phyloP scores from a whole-genome alignment of 2,888 invertebrate species.

The Torymus auratus region DNA sequence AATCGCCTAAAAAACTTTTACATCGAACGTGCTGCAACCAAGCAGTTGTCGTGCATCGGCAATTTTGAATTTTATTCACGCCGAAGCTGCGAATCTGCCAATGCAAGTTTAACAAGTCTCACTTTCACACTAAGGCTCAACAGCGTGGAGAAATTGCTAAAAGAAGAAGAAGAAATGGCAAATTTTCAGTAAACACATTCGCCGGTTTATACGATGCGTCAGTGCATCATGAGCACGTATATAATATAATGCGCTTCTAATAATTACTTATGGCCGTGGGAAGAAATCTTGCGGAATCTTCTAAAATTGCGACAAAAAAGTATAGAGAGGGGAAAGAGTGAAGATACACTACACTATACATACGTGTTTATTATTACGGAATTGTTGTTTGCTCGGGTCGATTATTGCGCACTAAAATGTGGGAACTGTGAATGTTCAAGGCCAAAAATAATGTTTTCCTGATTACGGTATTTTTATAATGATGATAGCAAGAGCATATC shows the following conservation, averaged over 20 bases:
- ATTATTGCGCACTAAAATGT: neutral
- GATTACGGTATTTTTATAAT: too few relatives aligned
- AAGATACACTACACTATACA: too few relatives aligned
- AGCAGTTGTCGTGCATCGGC: too few relatives aligned
- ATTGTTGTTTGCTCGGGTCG: neutral
- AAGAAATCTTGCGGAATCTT: slow-evolving; percentile 2
- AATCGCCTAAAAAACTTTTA: too few relatives aligned
- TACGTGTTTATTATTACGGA: neutral
- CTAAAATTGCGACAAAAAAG: neutral
- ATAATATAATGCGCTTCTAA: neutral
- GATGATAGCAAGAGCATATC: too few relatives aligned
- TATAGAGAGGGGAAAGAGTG: neutral
- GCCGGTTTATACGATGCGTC: neutral
- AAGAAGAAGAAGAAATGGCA: neutral
- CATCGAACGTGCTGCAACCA: too few relatives aligned
- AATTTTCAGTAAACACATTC: neutral
- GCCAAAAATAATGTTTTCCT: too few relatives aligned
- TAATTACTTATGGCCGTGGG: neutral
- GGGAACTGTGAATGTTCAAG: neutral
- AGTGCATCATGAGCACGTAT: neutral
- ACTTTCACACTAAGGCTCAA: slow-evolving; percentile 1
- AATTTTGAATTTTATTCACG: too few relatives aligned
- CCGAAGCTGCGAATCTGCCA: too few relatives aligned
- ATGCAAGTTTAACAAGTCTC: neutral
- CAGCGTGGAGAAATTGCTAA: neutral